Percentiles rank a stretch among this genome's conserved stretches.
Conservation (phyloP, 2,113 vertebrate species). For the Oreochromis tanganicae region DNA sequence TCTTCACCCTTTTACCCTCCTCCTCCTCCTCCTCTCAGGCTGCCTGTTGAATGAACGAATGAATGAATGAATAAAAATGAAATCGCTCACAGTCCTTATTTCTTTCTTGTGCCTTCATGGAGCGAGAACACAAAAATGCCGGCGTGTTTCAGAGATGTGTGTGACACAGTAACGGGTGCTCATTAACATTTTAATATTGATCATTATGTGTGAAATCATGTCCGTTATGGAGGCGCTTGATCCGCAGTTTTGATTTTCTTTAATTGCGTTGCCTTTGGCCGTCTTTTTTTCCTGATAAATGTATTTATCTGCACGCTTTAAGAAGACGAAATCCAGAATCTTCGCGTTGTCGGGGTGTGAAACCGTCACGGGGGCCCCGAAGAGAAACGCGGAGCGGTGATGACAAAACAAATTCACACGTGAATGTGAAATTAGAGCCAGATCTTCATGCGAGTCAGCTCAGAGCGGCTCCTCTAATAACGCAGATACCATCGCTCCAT, state of each 20-base stretch:
- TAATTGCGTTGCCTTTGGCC: neutral
- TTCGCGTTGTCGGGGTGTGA: neutral
- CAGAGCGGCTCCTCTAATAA: neutral
- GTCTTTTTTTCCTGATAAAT: neutral
- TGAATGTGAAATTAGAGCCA: neutral
- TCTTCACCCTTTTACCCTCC: neutral
- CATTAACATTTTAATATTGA: neutral
- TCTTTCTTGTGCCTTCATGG: neutral
- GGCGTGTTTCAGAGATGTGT: neutral
- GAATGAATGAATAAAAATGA: neutral
- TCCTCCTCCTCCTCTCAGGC: neutral
- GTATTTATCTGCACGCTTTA: neutral
- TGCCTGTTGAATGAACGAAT: constrained; percentile 22
- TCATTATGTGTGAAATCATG: neutral
- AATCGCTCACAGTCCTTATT: neutral
- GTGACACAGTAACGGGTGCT: neutral
- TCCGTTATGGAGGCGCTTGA: neutral
- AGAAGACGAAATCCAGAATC: neutral
- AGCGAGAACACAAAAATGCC: neutral
- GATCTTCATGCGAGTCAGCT: neutral
- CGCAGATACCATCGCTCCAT: neutral
- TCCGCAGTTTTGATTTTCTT: neutral
- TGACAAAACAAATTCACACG: neutral
- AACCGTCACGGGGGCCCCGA: neutral
- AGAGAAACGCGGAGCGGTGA: neutral